Conservation (phyloP, 2,888 invertebrate genomes). For the Netelia fuscicornis region DNA sequence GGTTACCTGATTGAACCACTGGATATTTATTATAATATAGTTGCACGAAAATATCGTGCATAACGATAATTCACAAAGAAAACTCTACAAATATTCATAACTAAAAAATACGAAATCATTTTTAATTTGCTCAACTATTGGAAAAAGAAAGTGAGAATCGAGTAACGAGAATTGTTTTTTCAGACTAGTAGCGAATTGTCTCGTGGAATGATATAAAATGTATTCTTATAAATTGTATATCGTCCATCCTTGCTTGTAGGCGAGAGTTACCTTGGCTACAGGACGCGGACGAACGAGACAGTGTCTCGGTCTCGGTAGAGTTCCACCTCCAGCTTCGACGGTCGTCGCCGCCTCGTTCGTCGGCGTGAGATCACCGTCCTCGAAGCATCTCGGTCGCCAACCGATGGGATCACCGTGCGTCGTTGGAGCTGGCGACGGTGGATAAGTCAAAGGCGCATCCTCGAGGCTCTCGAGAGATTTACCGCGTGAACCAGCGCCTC, state of each 20-base stretch:
- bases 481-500: slow-evolving; percentile 87
- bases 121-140: no score
- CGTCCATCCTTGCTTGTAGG: neutral
- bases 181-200: no score
- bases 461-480: slow-evolving; percentile 94
- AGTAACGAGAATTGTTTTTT: no score
- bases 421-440: slow-evolving; percentile 81
- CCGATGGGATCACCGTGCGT: slow-evolving; percentile 85
- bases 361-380: slow-evolving; percentile 96
- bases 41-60: slow-evolving; percentile 37
- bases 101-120: no score
- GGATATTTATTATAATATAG: slow-evolving; percentile 68
- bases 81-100: no score
- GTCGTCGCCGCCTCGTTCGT: slow-evolving; percentile 90
- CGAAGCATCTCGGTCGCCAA: slow-evolving; percentile 92
- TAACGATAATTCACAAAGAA: neutral
- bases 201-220: neutral
- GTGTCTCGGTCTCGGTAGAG: slow-evolving; percentile 92
- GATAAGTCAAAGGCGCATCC: slow-evolving; percentile 87
- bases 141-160: no score
- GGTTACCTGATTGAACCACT: slow-evolving; percentile 78
- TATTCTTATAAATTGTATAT: neutral
- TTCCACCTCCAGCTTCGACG: slow-evolving; percentile 91
- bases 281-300: slow-evolving; percentile 93
- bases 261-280: slow-evolving; percentile 89